phyloP scores from a whole-genome alignment of 2,888 invertebrate genomes.

The Gortyna flavago region DNA sequence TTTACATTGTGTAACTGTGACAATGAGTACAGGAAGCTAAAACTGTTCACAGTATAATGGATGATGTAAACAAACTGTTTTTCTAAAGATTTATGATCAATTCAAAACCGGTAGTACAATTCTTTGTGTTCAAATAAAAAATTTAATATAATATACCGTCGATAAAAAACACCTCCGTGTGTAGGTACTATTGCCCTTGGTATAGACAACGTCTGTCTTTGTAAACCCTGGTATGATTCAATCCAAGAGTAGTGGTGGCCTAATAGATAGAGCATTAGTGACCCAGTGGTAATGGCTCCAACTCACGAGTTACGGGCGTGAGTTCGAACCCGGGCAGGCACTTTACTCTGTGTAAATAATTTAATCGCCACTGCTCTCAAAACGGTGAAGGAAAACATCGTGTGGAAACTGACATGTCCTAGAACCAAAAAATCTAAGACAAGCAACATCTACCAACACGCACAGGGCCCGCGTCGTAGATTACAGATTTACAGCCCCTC shows the following conservation, averaged over 20 bases:
- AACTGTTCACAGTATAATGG: conserved; percentile 17
- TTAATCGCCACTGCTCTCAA: no score
- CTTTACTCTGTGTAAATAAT: background rate
- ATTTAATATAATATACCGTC: no score
- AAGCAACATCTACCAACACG: no score
- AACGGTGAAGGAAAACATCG: no score
- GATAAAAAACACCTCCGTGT: no score
- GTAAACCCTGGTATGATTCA: background rate
- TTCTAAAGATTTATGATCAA: conserved; percentile 16
- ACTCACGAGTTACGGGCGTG: background rate
- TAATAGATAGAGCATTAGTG: no score
- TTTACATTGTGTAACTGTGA: conserved; percentile 38
- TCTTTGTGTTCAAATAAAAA: conserved; percentile 7
- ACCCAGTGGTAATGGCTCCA: background rate
- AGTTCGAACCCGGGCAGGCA: background rate
- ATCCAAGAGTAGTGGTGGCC: no score
- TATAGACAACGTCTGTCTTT: conserved; percentile 1
- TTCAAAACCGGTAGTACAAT: conserved; percentile 11
- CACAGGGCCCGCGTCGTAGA: no score
- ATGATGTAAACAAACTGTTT: conserved; percentile 23
- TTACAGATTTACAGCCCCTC: no score
- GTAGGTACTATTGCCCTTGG: background rate
- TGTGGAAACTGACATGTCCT: no score
- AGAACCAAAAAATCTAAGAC: no score
- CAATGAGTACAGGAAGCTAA: conserved; percentile 45